A percentile compares a stretch with the other conserved stretches of the same genome.
Evolutionary conservation across 2,888 invertebrate genomes (phyloP).

Genomic region (Gari tellinella): DNA sequence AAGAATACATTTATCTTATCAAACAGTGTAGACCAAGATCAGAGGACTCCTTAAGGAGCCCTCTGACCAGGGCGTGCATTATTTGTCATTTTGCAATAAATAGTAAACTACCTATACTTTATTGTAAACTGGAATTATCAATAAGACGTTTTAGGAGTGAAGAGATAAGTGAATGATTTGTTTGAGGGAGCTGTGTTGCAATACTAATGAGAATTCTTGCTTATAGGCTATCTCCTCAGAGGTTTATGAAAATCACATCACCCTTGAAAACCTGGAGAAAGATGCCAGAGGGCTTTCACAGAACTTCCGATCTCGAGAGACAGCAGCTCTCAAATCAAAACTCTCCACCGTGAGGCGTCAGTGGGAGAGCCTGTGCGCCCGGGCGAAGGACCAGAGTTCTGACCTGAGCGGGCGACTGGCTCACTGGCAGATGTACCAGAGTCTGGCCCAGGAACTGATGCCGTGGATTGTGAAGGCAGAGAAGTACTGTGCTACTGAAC

Average conservation of each 20-base stretch:
- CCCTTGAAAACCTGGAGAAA: conserved; percentile 90
- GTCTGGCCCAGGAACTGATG: conserved; percentile 90
- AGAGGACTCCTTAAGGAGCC: no score
- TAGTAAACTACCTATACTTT: no score
- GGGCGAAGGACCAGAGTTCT: conserved; percentile 91
- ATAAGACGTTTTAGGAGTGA: no score
- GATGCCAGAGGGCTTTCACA: conserved; percentile 90
- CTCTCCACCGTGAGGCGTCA: conserved; percentile 91
- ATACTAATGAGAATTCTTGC: neutral
- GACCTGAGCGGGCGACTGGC: conserved; percentile 91
- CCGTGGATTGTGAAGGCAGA: conserved; percentile 96
- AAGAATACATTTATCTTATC: no score
- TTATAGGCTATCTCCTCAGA: conserved; percentile 89
- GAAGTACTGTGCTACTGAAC: conserved; percentile 89
- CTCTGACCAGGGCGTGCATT: no score
- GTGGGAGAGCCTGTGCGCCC: conserved; percentile 90
- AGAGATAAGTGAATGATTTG: no score
- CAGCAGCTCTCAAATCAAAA: conserved; percentile 90
- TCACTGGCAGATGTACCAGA: conserved; percentile 94
- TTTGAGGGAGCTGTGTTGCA: no score
- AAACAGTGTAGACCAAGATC: no score
- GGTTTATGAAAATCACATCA: conserved; percentile 90
- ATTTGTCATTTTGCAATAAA: no score
- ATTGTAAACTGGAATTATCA: no score
- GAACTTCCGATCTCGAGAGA: conserved; percentile 86